phyloP scores from a whole-genome alignment of 2,113 vertebrate genomes.

The Corvus cornix region DNA sequence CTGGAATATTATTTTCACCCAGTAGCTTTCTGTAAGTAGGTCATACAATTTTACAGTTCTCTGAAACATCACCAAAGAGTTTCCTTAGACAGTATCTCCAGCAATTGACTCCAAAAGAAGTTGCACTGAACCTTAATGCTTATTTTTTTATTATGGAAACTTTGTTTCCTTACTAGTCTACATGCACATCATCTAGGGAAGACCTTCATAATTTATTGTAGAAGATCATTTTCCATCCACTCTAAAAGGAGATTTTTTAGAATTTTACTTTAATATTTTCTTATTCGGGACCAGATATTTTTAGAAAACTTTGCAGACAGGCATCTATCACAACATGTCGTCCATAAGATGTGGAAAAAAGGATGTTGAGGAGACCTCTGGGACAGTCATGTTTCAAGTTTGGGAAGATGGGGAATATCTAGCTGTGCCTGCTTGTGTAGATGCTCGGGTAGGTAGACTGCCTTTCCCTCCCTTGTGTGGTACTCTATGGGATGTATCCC shows the following conservation, averaged over 20 bases:
- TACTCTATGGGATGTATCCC: not conserved
- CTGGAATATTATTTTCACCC: slow-evolving; percentile 15
- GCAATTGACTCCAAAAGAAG: not conserved
- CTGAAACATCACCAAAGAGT: slow-evolving; percentile 8
- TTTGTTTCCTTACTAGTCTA: not conserved
- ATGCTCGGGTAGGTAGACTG: not conserved
- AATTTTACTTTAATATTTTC: not conserved
- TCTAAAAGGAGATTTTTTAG: not conserved
- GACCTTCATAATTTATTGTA: not conserved
- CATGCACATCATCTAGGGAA: not conserved
- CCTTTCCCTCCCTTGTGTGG: not conserved
- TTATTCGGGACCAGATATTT: not conserved
- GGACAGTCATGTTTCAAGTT: not conserved
- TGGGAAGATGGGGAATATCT: not conserved
- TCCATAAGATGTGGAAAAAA: not conserved
- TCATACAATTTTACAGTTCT: slow-evolving; percentile 31
- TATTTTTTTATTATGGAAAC: not conserved
- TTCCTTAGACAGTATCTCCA: not conserved
- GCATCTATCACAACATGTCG: accelerated
- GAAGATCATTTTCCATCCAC: not conserved
- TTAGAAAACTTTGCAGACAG: not conserved
- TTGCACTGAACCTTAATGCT: not conserved
- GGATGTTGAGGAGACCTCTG: not conserved
- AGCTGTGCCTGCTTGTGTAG: not conserved
- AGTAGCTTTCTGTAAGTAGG: slow-evolving; percentile 16